A percentile compares a stretch with the other conserved stretches of the same genome.
Evolutionary conservation across 2,888 invertebrate genomes (phyloP).

Genomic region (Pedicia rivosa): DNA sequence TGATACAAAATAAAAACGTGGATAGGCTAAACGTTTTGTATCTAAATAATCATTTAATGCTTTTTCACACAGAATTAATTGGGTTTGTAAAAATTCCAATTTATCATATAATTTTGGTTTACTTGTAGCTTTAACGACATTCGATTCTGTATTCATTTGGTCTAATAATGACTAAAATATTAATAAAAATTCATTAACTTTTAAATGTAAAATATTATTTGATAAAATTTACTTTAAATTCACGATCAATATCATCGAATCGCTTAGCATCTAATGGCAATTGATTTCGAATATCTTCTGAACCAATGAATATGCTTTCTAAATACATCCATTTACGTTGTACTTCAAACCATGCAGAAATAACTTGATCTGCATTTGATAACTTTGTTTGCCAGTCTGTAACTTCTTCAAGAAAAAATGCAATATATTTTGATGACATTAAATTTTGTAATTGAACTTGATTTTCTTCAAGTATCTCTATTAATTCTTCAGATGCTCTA

Average conservation of each 20-base stretch:
- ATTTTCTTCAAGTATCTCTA: constrained; percentile 88
- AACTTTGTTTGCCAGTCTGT: constrained; percentile 77
- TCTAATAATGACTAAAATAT: constrained; percentile 9
- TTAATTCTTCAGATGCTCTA: constrained; percentile 69
- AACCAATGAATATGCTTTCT: constrained; percentile 90
- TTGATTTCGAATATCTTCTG: constrained; percentile 84
- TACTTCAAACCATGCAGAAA: constrained; percentile 71
- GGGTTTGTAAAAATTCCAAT: constrained; percentile 53
- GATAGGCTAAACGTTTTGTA: constrained; percentile 84
- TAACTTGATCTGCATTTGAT: constrained; percentile 76
- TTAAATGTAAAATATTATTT: no score
- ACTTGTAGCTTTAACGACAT: constrained; percentile 75
- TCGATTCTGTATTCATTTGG: constrained; percentile 57
- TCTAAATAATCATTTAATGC: constrained; percentile 89
- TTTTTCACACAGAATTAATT: constrained; percentile 78
- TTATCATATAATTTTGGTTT: constrained; percentile 55
- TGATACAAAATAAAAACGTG: constrained; percentile 91
- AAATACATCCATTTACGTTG: constrained; percentile 90
- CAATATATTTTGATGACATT: constrained; percentile 85
- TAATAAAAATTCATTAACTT: constrained; percentile 9
- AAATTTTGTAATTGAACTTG: constrained; percentile 90
- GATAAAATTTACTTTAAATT: constrained; percentile 74
- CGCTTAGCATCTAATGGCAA: constrained; percentile 79
- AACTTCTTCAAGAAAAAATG: constrained; percentile 70
- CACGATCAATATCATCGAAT: constrained; percentile 72